phyloP scores from a whole-genome alignment of 2,113 vertebrate genomes.

The Rhabdomys dilectus region DNA sequence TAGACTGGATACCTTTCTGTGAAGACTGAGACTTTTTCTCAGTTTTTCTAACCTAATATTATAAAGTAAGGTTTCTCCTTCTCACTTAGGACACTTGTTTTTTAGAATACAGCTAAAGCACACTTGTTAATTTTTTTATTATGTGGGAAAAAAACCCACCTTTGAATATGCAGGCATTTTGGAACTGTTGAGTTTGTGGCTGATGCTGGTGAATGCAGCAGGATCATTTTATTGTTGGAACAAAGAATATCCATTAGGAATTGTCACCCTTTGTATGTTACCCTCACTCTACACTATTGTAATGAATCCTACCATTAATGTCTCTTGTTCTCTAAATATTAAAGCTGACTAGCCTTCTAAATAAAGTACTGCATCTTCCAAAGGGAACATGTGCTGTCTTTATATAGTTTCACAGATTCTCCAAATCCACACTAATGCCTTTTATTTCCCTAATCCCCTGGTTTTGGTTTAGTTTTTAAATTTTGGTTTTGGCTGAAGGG shows the following conservation, averaged over 20 bases:
- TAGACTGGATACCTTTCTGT: neutral
- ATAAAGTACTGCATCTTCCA: conserved; percentile 8
- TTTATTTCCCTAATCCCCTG: neutral
- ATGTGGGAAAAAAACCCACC: fast-evolving
- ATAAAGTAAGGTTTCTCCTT: neutral
- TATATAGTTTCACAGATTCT: neutral
- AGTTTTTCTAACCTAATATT: conserved; percentile 26
- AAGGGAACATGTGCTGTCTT: neutral
- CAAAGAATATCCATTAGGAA: neutral
- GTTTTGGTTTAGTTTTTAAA: conserved; percentile 8
- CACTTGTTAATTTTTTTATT: conserved; percentile 63
- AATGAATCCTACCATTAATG: conserved; percentile 30
- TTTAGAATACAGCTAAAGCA: conserved; percentile 32
- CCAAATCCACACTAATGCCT: neutral
- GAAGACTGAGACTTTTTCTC: neutral
- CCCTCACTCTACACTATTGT: neutral
- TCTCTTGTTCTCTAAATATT: conserved; percentile 32
- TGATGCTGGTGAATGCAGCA: conserved; percentile 64
- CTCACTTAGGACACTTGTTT: neutral
- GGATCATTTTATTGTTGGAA: conserved; percentile 56
- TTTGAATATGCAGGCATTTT: conserved; percentile 76
- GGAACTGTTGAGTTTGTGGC: conserved; percentile 70
- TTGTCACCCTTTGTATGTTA: neutral
- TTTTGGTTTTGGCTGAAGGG: neutral
- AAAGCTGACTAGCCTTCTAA: conserved; percentile 4